Evolutionary conservation across 2,113 vertebrate genomes (phyloP), one percentile per base, ranked within the genome.

Genomic region (Tricholaema leucomelas): DNA sequence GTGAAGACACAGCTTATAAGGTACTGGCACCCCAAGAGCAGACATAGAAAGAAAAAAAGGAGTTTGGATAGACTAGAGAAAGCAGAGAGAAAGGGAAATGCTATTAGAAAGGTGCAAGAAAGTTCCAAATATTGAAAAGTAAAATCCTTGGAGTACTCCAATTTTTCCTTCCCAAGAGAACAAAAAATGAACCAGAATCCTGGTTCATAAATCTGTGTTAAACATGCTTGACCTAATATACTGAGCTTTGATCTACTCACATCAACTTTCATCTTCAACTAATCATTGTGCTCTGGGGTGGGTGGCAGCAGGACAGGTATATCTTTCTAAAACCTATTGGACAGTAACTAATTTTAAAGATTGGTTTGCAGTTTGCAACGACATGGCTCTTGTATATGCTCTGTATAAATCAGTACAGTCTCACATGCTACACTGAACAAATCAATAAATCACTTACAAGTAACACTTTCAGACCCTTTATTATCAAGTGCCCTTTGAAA

Each of bases 261-360:
- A 92, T 91, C 82, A 94, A 17, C 85, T 92, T 83, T 87, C 79
- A 78, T 71, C 91, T 81, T 64, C 87, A 83, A 18, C 89, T 93
- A 82, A 91, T 94, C 91, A 76, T 10, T 55, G 88, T 59, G 58
- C 78, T 91, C 72, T 7, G 30, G 27, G 56, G 30, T 91, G 54
- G 88, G 78, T 79, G 84, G 88, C 85, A 92, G 87, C 81, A 87
- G 75, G 78, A 96, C 90, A 93, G 85, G 94, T 91, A 40, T 77
- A 96, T 81, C 76, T 56, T 80, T 95, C 89, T 85, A 78, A 77
- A 94, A 85, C 65, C 79, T 87, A 77, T 36, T 91, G 89, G 92
- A 87, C 85, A 93, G 94, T 94, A 89, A 89, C 89, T 95, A 91
- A 96, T 96, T 92, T 81, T 92, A 89, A 96, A 95, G 94, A 94